Evolutionary conservation across 2,888 invertebrate species (phyloP).

Genomic region (Uropetala carovei): DNA sequence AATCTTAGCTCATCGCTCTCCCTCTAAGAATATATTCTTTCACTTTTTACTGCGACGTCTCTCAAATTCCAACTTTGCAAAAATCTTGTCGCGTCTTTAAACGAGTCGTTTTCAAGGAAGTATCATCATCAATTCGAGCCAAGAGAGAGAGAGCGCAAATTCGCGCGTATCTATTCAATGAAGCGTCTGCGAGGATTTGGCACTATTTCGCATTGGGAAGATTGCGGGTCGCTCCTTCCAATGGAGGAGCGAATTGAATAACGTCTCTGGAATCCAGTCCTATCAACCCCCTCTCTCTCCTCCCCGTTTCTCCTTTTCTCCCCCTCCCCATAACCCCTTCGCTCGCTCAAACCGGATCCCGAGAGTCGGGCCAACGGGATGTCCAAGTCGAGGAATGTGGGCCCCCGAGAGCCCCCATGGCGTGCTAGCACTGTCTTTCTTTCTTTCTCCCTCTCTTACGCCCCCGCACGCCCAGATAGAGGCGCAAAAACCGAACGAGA

Average conservation of each 20-base stretch:
- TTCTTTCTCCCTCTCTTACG: neutral
- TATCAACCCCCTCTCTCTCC: neutral
- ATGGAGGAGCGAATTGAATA: slow-evolving; percentile 46
- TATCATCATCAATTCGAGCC: neutral
- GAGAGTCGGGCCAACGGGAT: slow-evolving; percentile 58
- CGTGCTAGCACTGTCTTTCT: neutral
- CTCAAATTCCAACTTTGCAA: too few species aligned
- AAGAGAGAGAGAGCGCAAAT: neutral
- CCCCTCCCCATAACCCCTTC: neutral
- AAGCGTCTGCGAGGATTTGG: neutral
- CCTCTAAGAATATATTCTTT: too few species aligned
- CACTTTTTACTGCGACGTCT: too few species aligned
- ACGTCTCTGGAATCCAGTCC: slow-evolving; percentile 51
- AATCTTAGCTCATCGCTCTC: too few species aligned
- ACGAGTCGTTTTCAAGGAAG: neutral
- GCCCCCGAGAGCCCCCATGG: neutral
- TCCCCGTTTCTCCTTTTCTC: neutral
- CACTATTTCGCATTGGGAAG: neutral
- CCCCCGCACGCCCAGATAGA: neutral
- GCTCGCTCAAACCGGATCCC: slow-evolving; percentile 47
- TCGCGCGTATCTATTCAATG: neutral
- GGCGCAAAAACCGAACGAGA: neutral
- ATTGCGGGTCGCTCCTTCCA: slow-evolving; percentile 2
- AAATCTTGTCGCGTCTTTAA: neutral
- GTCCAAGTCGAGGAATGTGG: slow-evolving; percentile 29